Base-by-base conservation (phyloP, 1,140 invertebrate genomes). In the Drosophila nebulosa region DNA sequence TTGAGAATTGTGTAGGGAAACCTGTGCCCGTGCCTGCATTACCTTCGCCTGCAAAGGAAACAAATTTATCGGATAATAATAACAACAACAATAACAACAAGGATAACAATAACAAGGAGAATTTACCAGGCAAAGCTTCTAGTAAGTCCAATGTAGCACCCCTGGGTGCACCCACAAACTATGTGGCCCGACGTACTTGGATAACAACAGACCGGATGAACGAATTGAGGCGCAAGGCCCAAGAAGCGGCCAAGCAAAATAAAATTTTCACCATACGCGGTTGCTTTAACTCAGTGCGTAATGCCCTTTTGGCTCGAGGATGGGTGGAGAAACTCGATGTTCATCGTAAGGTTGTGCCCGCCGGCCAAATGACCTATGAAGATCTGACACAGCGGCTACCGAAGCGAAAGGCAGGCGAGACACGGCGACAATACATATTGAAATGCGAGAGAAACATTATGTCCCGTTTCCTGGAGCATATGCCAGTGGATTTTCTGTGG, bases 401-500 rank as follows among this genome's bases (percentile, higher is more conserved):
- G 14, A 89, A 89, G 26, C 72, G 91, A 10, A 85, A 88, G 42
- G 84, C 89, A 0, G 90, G 90, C 12, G 91, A 91, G 42, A 90
- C 91, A 0, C 62, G 89, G 0, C 77, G 90, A 0, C 89, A 91
- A 32, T 91, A 91, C 59, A 73, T 91, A 50, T 64, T 70, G 4
- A 95, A 94, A 81, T 93, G 93, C 61, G 93, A 94, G 79, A 92
- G 93, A 69, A 93, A 93, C 76, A 94, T 95, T 42, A 93, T 95
- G 78, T 94, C 93, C 2, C 92, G 94, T 66, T 94, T 95, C 83
- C 91, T 95, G 72, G 94, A 95, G 84, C 93, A 95, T 80, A 94
- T 95, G 74, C 94, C 95, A 0, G 95, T 97, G 2, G 96, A 97
- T 78, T 97, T 98, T 73, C 93, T 98, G 42, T 98, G 97, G 97